phyloP scores from a whole-genome alignment of 2,113 vertebrate genomes.

The Sinocyclocheilus anophthalmus region DNA sequence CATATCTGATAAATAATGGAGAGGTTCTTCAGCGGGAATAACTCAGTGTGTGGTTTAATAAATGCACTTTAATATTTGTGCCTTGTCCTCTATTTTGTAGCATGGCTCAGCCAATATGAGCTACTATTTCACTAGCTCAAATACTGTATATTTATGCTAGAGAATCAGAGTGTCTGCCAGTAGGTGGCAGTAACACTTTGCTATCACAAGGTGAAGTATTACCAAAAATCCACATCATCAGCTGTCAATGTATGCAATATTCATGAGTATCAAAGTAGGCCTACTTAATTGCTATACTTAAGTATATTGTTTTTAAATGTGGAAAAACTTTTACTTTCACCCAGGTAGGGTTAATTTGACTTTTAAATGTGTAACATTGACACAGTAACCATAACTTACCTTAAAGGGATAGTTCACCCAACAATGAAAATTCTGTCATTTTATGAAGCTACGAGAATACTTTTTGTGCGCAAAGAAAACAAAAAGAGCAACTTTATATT shows the following conservation, averaged over 20 bases:
- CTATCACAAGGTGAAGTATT: background rate
- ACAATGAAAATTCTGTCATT: no score
- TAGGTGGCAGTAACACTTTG: slow-evolving; percentile 11
- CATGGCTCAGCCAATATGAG: background rate
- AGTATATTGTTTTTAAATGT: background rate
- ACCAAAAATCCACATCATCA: background rate
- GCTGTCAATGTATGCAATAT: background rate
- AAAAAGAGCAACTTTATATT: no score
- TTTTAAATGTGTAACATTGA: background rate
- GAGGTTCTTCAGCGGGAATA: background rate
- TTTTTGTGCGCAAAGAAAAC: no score
- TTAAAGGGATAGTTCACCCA: background rate
- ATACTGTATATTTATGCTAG: background rate
- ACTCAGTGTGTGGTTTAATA: background rate
- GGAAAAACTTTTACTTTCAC: background rate
- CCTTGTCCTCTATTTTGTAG: background rate
- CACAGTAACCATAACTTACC: background rate
- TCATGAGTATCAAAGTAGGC: background rate
- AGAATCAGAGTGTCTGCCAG: background rate
- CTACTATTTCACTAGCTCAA: background rate
- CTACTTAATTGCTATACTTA: background rate
- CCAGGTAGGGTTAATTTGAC: background rate
- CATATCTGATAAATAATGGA: slow-evolving; percentile 12
- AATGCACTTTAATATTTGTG: slow-evolving; percentile 1
- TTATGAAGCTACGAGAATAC: no score